These are phyloP conservation scores for Henicopernis longicauda DNA, from an alignment of 2,113 vertebrate genomes.

Conservation along the genomic window DNA sequence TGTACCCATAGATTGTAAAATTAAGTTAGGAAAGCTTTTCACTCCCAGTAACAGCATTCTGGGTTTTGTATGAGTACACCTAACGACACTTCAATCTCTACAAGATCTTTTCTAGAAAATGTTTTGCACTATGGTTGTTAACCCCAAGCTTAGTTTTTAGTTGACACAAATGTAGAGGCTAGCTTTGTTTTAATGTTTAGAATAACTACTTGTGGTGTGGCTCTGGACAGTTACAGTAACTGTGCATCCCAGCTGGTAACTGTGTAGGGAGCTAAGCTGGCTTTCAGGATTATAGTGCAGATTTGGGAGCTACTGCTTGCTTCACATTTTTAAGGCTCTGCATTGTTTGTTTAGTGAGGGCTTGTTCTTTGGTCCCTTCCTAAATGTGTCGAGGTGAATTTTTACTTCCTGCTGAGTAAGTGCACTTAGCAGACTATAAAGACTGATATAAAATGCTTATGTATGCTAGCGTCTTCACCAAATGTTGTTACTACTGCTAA, in stretches of 20 bases:
- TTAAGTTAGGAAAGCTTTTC: background rate
- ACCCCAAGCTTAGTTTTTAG: rapidly evolving
- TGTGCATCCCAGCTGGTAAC: background rate
- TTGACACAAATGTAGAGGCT: background rate
- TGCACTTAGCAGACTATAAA: background rate
- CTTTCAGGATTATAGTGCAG: background rate
- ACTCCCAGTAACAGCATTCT: background rate
- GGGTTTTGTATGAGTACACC: rapidly evolving
- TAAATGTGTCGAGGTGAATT: background rate
- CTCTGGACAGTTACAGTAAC: background rate
- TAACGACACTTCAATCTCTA: background rate
- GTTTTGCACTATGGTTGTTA: background rate
- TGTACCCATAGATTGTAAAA: background rate
- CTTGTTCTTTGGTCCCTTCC: background rate
- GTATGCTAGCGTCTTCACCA: background rate
- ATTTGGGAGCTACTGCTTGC: background rate
- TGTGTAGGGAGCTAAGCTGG: background rate
- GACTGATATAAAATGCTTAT: background rate
- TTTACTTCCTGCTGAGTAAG: background rate
- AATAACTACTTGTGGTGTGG: background rate
- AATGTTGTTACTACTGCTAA: background rate
- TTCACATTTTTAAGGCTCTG: background rate
- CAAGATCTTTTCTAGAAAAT: background rate
- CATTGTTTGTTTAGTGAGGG: background rate
- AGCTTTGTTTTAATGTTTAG: background rate